A percentile compares a stretch with the other conserved stretches of the same genome.
Evolutionary conservation across 1,140 invertebrate species (phyloP).

Genomic region (Semibalanus balanoides): DNA sequence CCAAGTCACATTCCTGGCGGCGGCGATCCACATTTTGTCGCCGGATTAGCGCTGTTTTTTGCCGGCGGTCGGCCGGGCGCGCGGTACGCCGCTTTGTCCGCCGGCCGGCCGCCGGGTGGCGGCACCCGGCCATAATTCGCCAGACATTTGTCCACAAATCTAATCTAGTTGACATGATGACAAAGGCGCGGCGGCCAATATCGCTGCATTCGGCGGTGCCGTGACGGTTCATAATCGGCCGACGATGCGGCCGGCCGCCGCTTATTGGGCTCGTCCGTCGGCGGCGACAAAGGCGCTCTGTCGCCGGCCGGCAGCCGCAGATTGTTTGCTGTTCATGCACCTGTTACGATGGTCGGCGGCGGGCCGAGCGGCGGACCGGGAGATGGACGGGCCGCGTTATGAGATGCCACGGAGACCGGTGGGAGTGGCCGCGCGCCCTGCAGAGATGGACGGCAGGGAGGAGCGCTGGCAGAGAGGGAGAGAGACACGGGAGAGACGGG

Average conservation of each 20-base stretch:
- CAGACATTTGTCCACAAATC: neutral
- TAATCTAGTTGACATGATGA: constrained; percentile 2
- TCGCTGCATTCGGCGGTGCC: neutral
- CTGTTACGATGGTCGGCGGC: neutral
- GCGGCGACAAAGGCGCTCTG: neutral
- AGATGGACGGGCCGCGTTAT: neutral
- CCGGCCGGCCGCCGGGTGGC: no score
- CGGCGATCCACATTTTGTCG: neutral
- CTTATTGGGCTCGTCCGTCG: neutral
- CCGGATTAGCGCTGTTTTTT: neutral
- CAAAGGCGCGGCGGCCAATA: neutral
- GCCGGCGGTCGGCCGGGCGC: no score
- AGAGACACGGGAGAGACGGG: no score
- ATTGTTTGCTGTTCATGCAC: constrained; percentile 2
- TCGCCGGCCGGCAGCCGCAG: no score
- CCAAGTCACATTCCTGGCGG: neutral
- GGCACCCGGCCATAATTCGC: neutral
- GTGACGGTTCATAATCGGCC: constrained; percentile 1
- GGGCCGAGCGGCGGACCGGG: neutral
- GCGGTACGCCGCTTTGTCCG: neutral
- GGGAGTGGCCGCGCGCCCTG: no score
- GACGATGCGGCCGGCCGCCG: neutral
- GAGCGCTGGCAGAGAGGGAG: no score
- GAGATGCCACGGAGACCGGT: neutral
- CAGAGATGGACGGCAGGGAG: no score